Evolutionary conservation across 1,140 invertebrate species (phyloP), one percentile per base, ranked within the genome.

Genomic region (Trichoplusia ni): DNA sequence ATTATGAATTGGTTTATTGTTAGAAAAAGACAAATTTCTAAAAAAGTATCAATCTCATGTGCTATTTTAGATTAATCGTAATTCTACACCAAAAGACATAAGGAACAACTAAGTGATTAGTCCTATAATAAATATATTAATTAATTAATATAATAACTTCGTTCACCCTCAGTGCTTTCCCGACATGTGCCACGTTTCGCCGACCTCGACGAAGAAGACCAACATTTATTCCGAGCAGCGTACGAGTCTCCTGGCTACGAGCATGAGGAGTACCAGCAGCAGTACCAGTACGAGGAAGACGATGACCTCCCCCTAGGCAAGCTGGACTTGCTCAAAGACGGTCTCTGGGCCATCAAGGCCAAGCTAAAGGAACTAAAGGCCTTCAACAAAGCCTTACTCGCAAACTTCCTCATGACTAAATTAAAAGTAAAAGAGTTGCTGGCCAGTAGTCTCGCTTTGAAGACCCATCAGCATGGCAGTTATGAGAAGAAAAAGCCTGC

Each of bases 331-430:
- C 62, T 89, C 2, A 85, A 89, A 27, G 84, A 86, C 31, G 78
- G 80, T 2, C 49, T 87, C 11, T 90, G 86, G 86, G 81, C 73
- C 0, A 47, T 89, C 16, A 86, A 88, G 49, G 79, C 87, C 0
- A 87, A 89, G 51, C 58, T 89, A 0, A 79, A 86, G 6, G 81
- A 90, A 53, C 53, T 89, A 7, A 86, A 83, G 29, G 82, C 80
- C 1, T 88, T 89, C 47, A 80, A 84, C 56, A 89, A 86, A 46
- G 84, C 86, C 3, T 61, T 90, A 11, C 78, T 74, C 3, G 85
- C 86, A 0, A 87, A 86, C 58, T 62, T 90, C 40, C 60, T 89
- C 9, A 59, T 73, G 2, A 86, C 86, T 0, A 89, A 86, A 54
- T 40, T 87, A 1, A 86, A 85, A 60, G 31, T 90, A 4, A 89